Evolutionary conservation across 2,797 vertebrate species (phyloP).

Genomic region (Allobates femoralis): DNA sequence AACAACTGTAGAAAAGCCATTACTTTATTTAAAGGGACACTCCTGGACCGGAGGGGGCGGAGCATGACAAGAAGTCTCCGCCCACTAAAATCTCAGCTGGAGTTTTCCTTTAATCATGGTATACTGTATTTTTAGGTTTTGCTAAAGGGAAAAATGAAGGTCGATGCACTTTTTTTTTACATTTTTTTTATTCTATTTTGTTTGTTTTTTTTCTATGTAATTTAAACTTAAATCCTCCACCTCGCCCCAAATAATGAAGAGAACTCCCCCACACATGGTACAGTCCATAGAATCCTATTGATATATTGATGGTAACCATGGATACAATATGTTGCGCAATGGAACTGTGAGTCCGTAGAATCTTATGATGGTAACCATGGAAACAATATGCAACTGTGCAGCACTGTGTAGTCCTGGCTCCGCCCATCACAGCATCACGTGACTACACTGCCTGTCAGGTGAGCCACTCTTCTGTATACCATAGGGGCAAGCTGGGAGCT

Average conservation of each 20-base stretch:
- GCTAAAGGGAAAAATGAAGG: constrained; percentile 12
- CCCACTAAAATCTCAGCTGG: neutral
- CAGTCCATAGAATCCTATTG: neutral
- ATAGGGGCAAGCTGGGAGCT: too few relatives aligned
- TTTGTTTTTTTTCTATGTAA: neutral
- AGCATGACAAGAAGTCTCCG: neutral
- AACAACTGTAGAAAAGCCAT: neutral
- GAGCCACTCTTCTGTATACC: too few relatives aligned
- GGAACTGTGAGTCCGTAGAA: too few relatives aligned
- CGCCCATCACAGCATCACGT: too few relatives aligned
- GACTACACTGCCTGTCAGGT: too few relatives aligned
- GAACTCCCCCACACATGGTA: neutral
- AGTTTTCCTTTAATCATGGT: neutral
- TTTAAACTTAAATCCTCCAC: neutral
- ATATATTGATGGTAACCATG: too few relatives aligned
- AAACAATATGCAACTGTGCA: neutral
- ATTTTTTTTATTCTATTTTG: neutral
- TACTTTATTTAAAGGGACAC: neutral
- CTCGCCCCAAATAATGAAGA: neutral
- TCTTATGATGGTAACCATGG: too few relatives aligned
- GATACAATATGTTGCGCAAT: too few relatives aligned
- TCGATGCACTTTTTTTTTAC: neutral
- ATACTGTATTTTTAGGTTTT: neutral
- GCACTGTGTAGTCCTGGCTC: too few relatives aligned
- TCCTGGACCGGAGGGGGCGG: neutral